These are phyloP conservation scores for Takifugu rubripes DNA, from an alignment of 2,797 vertebrate species.

Conservation along the genomic window DNA sequence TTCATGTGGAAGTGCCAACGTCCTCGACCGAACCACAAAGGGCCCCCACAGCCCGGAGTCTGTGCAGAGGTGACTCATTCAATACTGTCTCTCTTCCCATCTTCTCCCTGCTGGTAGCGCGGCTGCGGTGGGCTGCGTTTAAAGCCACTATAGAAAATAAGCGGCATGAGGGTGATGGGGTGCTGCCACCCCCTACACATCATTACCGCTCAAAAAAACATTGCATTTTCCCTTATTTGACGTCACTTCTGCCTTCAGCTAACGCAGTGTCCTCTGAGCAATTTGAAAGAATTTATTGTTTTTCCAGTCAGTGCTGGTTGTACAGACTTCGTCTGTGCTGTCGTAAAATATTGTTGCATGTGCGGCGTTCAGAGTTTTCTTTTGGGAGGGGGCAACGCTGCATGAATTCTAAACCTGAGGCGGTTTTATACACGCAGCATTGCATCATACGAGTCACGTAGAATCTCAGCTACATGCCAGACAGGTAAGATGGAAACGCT, in stretches of 20 bases:
- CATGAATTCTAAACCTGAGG: conserved; percentile 23
- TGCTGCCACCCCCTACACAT: no score
- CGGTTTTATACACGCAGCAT: background rate
- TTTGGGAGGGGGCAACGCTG: conserved; percentile 7
- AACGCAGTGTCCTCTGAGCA: background rate
- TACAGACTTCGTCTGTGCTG: conserved; percentile 2
- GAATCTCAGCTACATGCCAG: background rate
- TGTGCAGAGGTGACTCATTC: conserved; percentile 71
- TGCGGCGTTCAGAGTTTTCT: conserved; percentile 17
- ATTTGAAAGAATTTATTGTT: background rate
- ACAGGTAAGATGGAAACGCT: conserved; percentile 20
- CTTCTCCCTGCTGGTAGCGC: conserved; percentile 36
- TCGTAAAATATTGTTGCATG: conserved; percentile 18
- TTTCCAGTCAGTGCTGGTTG: background rate
- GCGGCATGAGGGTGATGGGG: conserved; percentile 12
- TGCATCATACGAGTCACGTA: no score
- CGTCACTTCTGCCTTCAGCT: background rate
- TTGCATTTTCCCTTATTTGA: no score
- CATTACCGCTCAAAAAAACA: no score
- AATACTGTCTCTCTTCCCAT: conserved; percentile 42
- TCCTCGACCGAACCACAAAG: conserved; percentile 61
- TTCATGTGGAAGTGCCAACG: conserved; percentile 68
- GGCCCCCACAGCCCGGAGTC: conserved; percentile 59
- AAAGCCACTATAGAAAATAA: background rate
- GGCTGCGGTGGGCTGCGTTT: conserved; percentile 18